Percentiles rank a stretch among this genome's conserved stretches.
Evolutionary conservation across 2,888 invertebrate species (phyloP).

Genomic region (Sepiola atlantica): DNA sequence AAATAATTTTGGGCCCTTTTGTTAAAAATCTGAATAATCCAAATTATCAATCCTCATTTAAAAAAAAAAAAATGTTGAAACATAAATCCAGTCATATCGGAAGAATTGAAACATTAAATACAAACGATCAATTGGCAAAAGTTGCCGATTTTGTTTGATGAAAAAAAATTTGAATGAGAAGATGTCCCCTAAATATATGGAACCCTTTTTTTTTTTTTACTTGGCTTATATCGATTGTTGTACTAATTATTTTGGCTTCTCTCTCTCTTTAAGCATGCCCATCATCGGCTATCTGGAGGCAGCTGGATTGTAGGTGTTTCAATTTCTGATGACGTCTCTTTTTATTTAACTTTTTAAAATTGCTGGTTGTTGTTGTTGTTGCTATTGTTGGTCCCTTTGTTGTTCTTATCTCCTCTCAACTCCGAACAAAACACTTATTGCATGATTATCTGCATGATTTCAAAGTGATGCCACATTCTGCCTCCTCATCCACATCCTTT

Average conservation of each 20-base stretch:
- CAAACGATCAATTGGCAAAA: no score
- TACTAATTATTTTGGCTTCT: constrained; percentile 45
- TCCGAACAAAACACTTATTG: background rate
- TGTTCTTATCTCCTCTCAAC: background rate
- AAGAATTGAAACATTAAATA: no score
- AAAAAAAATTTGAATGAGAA: no score
- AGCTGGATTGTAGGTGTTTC: constrained; percentile 58
- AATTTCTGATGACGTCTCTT: background rate
- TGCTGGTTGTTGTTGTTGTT: constrained; percentile 34
- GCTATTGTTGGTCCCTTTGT: constrained; percentile 10
- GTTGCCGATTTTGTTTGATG: no score
- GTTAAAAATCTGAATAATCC: no score
- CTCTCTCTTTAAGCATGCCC: constrained; percentile 59
- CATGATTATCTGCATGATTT: background rate
- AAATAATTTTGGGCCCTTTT: no score
- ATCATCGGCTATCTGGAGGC: constrained; percentile 65
- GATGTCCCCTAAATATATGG: no score
- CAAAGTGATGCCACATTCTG: background rate
- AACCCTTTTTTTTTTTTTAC: background rate
- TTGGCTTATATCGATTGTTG: background rate
- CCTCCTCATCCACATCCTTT: background rate
- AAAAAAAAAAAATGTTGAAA: no score
- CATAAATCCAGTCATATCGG: no score
- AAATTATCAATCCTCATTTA: no score
- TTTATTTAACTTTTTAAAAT: background rate